Evolutionary conservation across 2,113 vertebrate species (phyloP), one percentile per base, ranked within the genome.

Genomic region (Labeo catla): DNA sequence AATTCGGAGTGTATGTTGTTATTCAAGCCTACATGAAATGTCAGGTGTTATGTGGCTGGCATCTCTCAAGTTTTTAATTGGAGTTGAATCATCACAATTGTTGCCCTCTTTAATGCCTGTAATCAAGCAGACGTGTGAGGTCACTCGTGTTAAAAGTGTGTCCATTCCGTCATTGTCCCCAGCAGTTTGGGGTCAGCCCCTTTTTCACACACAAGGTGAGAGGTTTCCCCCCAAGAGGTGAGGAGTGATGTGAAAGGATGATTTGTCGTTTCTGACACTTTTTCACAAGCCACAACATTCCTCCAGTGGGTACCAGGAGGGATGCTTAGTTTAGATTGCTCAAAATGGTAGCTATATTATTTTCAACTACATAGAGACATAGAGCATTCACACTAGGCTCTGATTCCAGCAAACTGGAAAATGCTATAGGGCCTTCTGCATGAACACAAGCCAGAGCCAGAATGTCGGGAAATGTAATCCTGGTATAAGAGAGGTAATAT

Each of bases 71-170:
- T 34, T 16, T 65, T 47, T 61, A 7, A 43, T 13, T 10, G 4
- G 54, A 65, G 52, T 21, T 47, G 23, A 81, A 65, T 10, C 45
- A 21, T 68, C 61, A 34, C 45, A 66, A 19, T 16, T 19, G 45
- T 81, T 86, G 84, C 78, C 79, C 74, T 83, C 76, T 57, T 89
- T 89, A 90, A 89, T 83, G 82, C 78, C 85, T 87, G 85, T 86
- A 36, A 76, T 89, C 77, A 88, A 87, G 63, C 81, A 77, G 28
- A 91, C 90, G 90, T 93, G 94, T 92, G 92, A 94, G 90, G 91
- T 88, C 91, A 84, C 86, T 80, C 87, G 93, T 89, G 92, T 93
- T 90, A 91, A 89, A 94, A 93, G 92, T 93, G 93, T 93, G 93
- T 91, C 91, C 87, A 57, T 89, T 89, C 91, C 89, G 63, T 89